phyloP scores from a whole-genome alignment of 2,113 vertebrate genomes.

The Pituophis catenifer region DNA sequence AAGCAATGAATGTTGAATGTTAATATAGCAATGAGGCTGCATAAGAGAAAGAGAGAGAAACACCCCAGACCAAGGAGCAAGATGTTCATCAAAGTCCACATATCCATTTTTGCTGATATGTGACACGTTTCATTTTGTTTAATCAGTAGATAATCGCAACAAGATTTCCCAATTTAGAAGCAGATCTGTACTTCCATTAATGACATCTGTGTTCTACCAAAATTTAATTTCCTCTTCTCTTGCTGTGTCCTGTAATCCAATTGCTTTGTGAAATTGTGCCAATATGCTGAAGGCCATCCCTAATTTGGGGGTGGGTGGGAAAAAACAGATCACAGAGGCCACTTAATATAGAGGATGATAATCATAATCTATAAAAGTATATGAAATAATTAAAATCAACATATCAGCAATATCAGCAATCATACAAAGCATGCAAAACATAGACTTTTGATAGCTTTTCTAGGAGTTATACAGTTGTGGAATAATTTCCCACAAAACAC shows the following conservation, averaged over 20 bases:
- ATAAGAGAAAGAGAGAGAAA: not conserved
- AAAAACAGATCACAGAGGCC: not conserved
- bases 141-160: slow-evolving; percentile 8
- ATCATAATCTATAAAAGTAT: not conserved
- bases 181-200: not conserved
- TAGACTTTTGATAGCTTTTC: not conserved
- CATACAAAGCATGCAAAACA: not conserved
- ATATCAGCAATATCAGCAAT: not conserved
- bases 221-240: slow-evolving; percentile 18
- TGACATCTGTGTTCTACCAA: not conserved
- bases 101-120: not conserved
- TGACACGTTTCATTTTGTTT: slow-evolving; percentile 14
- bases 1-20: not conserved
- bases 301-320: not conserved
- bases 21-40: not conserved
- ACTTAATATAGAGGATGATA: not conserved
- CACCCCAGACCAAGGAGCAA: not conserved
- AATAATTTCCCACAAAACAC: not conserved
- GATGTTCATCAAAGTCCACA: not conserved
- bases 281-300: not conserved
- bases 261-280: not conserved
- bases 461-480: not conserved
- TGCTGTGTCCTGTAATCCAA: slow-evolving; percentile 13
- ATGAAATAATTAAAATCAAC: not conserved
- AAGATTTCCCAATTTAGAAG: not conserved